These are phyloP conservation scores for Sarcophaga caerulescens DNA, from an alignment of 2,888 invertebrate species.

Conservation along the genomic window DNA sequence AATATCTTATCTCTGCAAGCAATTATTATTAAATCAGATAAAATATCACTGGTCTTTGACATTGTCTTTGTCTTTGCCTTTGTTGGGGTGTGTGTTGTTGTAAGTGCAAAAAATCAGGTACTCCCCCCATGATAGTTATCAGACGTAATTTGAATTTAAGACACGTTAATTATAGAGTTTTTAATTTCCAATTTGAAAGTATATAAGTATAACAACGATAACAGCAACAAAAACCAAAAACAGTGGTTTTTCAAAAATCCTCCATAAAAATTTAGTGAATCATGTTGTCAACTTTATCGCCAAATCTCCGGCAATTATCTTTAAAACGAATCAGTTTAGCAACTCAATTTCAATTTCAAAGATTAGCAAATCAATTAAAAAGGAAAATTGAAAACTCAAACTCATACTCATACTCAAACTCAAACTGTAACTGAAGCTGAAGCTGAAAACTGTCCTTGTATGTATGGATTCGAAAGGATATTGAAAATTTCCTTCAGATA, in stretches of 20 bases:
- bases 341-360: constrained; percentile 43
- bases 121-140: neutral
- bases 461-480: constrained; percentile 38
- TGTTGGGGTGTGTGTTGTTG: neutral
- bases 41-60: neutral
- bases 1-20: neutral
- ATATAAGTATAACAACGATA: neutral
- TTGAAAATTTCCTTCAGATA: constrained; percentile 56
- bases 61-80: neutral
- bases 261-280: neutral
- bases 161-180: neutral
- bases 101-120: neutral
- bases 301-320: neutral
- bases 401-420: neutral
- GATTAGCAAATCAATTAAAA: constrained; percentile 40
- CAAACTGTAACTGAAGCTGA: constrained; percentile 2
- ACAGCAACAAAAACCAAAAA: neutral
- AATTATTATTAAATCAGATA: neutral
- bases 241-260: neutral
- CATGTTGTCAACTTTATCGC: neutral
- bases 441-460: constrained; percentile 9
- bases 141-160: neutral
- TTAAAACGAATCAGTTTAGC: neutral
- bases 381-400: neutral
- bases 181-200: too few species aligned